phyloP scores from a whole-genome alignment of 30 jellyfish, hydroid and myxozoan genomes.

The Hydra vulgaris region DNA sequence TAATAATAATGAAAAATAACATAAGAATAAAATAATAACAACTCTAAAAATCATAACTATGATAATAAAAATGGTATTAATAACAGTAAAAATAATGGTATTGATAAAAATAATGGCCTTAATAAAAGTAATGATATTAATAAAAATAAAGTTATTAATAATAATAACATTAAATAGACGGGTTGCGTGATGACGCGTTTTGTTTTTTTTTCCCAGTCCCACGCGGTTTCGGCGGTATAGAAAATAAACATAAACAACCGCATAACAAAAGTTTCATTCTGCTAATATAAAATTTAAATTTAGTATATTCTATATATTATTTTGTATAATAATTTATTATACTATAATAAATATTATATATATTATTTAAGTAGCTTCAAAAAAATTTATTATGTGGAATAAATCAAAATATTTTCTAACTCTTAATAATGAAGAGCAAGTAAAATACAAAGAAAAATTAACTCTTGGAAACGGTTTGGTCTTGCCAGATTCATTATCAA shows the following conservation, averaged over 20 bases:
- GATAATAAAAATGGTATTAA: no score
- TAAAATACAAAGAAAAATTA: background rate
- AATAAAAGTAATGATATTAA: no score
- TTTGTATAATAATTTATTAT: background rate
- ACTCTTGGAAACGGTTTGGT: no score
- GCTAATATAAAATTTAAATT: background rate
- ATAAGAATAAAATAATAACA: no score
- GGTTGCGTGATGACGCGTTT: background rate
- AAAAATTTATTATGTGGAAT: background rate
- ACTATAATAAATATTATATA: background rate
- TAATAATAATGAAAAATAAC: no score
- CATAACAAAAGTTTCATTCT: background rate
- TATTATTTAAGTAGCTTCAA: background rate
- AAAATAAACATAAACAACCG: background rate
- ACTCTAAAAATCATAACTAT: no score
- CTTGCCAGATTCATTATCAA: no score
- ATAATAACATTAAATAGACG: background rate
- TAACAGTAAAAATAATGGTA: no score
- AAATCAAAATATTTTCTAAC: background rate
- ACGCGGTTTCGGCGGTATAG: background rate
- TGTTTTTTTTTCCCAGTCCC: background rate
- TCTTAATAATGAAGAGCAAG: background rate
- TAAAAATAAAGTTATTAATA: no score
- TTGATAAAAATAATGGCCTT: no score
- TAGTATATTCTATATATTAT: background rate